These are phyloP conservation scores for Recurvirostra avosetta DNA, from an alignment of 2,113 vertebrate species.

Conservation along the genomic window DNA sequence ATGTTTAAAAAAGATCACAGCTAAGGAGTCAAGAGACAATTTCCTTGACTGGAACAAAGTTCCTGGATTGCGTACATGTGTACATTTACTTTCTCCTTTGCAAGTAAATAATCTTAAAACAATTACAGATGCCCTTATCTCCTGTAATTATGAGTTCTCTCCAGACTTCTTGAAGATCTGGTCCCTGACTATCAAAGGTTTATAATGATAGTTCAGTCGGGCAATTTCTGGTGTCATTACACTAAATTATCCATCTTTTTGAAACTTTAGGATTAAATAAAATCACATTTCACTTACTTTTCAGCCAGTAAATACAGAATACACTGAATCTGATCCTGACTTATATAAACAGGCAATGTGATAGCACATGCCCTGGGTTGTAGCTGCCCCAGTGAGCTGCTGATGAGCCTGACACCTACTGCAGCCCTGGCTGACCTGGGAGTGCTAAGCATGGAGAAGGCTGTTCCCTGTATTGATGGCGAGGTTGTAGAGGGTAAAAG, in stretches of 20 bases:
- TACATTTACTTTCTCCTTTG: neutral
- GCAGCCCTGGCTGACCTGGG: neutral
- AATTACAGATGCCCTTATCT: neutral
- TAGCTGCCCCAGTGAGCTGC: neutral
- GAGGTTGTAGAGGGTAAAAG: neutral
- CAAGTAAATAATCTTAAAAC: neutral
- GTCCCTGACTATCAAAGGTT: neutral
- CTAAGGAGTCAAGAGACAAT: neutral
- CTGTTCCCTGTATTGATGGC: neutral
- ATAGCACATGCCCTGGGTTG: neutral
- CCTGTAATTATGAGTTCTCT: neutral
- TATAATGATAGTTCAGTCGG: neutral
- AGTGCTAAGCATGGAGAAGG: neutral
- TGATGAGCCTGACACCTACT: rapidly evolving
- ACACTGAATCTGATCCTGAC: neutral
- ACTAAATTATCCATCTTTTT: neutral
- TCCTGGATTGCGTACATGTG: neutral
- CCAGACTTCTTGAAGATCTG: neutral
- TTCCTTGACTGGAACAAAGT: neutral
- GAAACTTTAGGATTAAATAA: neutral
- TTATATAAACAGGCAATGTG: neutral
- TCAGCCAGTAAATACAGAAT: neutral
- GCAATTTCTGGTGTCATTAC: neutral
- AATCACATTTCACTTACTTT: neutral
- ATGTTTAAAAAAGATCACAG: neutral